Conservation (phyloP, 2,888 invertebrate species). For the Neoaliturus tenellus region DNA sequence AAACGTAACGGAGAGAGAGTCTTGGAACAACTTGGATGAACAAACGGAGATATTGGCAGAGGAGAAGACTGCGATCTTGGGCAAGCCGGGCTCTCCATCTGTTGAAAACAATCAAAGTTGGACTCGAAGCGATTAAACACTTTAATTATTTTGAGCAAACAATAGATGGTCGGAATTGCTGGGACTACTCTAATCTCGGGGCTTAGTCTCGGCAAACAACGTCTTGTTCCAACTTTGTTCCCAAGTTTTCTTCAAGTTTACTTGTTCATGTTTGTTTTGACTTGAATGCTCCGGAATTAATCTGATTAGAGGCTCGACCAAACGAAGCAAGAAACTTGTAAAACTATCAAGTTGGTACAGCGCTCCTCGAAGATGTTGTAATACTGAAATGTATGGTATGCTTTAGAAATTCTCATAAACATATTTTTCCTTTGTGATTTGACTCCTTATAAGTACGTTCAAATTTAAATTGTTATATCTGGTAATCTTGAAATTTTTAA, state of each 20-base stretch:
- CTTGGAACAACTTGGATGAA: not conserved
- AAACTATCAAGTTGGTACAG: not conserved
- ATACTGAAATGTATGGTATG: too few relatives aligned
- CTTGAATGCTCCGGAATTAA: slow-evolving; percentile 38
- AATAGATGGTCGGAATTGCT: slow-evolving; percentile 39
- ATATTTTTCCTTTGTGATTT: too few relatives aligned
- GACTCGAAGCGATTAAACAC: slow-evolving; percentile 53
- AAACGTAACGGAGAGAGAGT: not conserved
- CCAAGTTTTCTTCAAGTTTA: slow-evolving; percentile 50
- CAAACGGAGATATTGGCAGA: slow-evolving; percentile 41
- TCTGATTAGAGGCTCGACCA: slow-evolving; percentile 26
- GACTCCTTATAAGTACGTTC: too few relatives aligned
- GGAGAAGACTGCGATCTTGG: slow-evolving; percentile 8
- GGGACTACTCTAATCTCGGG: slow-evolving; percentile 37
- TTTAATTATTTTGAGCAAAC: slow-evolving; percentile 57
- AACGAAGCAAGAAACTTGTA: slow-evolving; percentile 3
- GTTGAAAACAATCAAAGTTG: slow-evolving; percentile 52
- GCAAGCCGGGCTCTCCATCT: slow-evolving; percentile 32
- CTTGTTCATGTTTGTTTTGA: slow-evolving; percentile 48
- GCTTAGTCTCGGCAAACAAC: slow-evolving; percentile 42
- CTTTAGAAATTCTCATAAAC: too few relatives aligned
- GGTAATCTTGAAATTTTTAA: too few relatives aligned
- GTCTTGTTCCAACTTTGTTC: slow-evolving; percentile 45
- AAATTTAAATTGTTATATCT: too few relatives aligned
- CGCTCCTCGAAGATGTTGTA: too few relatives aligned